Base-by-base conservation (phyloP, 2,888 invertebrate genomes). In the Tetramorium bicarinatum region DNA sequence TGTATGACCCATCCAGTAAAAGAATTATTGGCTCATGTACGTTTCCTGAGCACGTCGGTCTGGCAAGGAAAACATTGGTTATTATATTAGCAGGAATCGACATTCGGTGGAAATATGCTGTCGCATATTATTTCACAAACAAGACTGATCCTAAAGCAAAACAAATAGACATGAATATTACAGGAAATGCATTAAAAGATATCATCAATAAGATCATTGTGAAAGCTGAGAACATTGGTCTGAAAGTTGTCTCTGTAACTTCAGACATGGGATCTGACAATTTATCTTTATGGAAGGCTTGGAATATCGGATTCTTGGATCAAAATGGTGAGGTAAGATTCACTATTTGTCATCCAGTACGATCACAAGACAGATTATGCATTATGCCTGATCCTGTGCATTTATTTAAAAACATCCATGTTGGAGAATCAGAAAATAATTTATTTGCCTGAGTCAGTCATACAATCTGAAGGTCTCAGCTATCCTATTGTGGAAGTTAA, bases 341-440 rank as follows among this genome's bases (percentile, higher is more conserved):
- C 34, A 61, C 29, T 34, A 18, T 29, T 34, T 34, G 34, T 61
- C 34, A 61, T 3, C 29, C 29, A 61, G 61, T 18, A 61, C 34
- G 61, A 34, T 34, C 34, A 61, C 61, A 61, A 61, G 34, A 61
- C 34, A 61, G 0, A 61, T 61, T 61, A 34, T 34, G 3, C 7
- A 61, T 61, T 18, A 61, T 61, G 61, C 61, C 61, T 61, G 61
- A 61, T 34, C 18, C 61, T 34, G 34, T 61, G 18, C 61, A 61
- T 34, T 29, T 61, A 61, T 61, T 61, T 8, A 61, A 61, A 34
- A 61, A 61, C 7, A 61, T 61, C 61, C 61, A 61, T 61, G 61
- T 61, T 61, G 9, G 61, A 61, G 18, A 61, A 1, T 11, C 29
- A 61, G 18, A 18, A 61, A 61, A 9, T 61, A 8, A 61, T 61